phyloP scores from a whole-genome alignment of 2,797 vertebrate genomes.

The Percopsis omiscomaycus region DNA sequence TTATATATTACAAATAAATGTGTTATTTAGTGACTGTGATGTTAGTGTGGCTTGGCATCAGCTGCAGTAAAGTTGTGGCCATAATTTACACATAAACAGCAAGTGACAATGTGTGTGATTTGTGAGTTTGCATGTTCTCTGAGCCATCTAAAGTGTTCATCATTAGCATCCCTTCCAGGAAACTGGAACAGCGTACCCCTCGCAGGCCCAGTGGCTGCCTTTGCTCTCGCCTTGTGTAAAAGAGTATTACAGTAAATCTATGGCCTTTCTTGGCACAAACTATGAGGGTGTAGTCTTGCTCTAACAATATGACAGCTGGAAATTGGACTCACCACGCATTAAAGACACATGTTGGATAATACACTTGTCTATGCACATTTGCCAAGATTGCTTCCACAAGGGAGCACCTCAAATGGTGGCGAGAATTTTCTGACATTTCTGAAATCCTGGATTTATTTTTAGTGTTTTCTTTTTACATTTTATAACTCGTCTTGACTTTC shows the following conservation, averaged over 20 bases:
- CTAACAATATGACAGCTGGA: constrained; percentile 66
- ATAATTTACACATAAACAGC: constrained; percentile 6
- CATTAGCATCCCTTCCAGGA: constrained; percentile 43
- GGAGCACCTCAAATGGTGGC: constrained; percentile 48
- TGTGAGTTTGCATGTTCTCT: constrained; percentile 44
- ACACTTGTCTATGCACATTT: constrained; percentile 61
- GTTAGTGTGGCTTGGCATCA: constrained; percentile 1
- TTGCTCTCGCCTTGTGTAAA: constrained; percentile 40
- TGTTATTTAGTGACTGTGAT: constrained; percentile 11
- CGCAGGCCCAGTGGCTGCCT: constrained; percentile 40
- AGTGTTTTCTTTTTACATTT: constrained; percentile 50
- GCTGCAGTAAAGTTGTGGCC: constrained; percentile 12
- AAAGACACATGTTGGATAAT: constrained; percentile 69
- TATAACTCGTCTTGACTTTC: constrained; percentile 48
- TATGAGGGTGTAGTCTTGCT: constrained; percentile 54
- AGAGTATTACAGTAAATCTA: constrained; percentile 56
- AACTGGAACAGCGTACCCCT: constrained; percentile 44
- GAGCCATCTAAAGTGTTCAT: constrained; percentile 60
- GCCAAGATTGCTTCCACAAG: constrained; percentile 60
- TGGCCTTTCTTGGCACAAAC: constrained; percentile 51
- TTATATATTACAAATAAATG: constrained; percentile 4
- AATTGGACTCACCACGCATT: constrained; percentile 57
- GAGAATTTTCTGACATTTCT: constrained; percentile 54
- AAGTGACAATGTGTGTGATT: constrained; percentile 38
- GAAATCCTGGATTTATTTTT: constrained; percentile 49